Percentiles rank a stretch among this genome's conserved stretches.
Conservation (phyloP, 2,113 vertebrate genomes). For the Chauna torquata region DNA sequence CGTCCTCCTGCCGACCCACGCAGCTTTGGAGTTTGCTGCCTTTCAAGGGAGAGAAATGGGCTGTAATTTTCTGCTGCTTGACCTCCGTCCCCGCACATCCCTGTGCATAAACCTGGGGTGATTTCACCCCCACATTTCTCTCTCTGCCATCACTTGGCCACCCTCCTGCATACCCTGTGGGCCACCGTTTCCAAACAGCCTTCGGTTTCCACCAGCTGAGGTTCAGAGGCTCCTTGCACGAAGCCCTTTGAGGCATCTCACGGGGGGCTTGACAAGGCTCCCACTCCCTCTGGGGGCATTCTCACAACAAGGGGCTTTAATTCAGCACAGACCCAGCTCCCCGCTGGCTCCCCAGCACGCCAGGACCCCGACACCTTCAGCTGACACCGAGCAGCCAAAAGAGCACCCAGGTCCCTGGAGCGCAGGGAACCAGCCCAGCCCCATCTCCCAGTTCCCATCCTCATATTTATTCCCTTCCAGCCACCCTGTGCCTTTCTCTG, state of each 20-base stretch:
- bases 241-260: conserved; percentile 17
- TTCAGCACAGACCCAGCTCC: neutral
- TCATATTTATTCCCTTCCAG: conserved; percentile 54
- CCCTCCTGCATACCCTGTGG: neutral
- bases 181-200: neutral
- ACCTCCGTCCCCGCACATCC: neutral
- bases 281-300: conserved; percentile 38
- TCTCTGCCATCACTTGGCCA: neutral
- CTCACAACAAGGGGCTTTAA: neutral
- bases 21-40: fast-evolving
- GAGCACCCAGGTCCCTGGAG: neutral
- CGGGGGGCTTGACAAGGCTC: conserved; percentile 12
- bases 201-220: neutral
- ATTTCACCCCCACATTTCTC: neutral
- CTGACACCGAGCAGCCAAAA: conserved; percentile 22
- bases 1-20: fast-evolving
- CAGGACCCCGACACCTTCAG: neutral
- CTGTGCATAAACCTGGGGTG: fast-evolving
- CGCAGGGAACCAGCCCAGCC: neutral
- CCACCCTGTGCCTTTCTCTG: neutral
- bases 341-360: neutral
- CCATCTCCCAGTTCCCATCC: conserved; percentile 39
- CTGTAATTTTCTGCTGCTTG: neutral
- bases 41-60: fast-evolving
- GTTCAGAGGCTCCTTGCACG: neutral